Percentiles rank a stretch among this genome's conserved stretches.
Evolutionary conservation across 2,888 invertebrate species (phyloP).

Genomic region (Tupiocoris notatus): DNA sequence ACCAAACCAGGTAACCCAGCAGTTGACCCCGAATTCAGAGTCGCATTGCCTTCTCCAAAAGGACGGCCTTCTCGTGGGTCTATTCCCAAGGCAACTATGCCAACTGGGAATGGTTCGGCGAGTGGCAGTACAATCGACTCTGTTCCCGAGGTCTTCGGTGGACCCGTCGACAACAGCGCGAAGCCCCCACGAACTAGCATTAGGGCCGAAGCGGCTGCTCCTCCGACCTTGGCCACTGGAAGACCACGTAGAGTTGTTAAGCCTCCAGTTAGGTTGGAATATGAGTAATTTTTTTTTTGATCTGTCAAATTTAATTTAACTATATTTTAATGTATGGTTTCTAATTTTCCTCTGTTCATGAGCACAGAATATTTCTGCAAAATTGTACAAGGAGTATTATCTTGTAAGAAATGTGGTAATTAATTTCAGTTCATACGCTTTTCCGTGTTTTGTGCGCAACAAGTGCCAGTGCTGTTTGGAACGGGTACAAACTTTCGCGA

Average conservation of each 20-base stretch:
- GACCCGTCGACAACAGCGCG: not conserved
- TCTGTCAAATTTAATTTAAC: not conserved
- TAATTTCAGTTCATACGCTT: no score
- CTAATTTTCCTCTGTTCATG: not conserved
- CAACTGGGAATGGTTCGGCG: not conserved
- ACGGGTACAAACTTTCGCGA: no score
- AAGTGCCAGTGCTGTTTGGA: no score
- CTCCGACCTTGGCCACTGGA: not conserved
- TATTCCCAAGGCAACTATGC: not conserved
- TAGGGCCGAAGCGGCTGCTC: not conserved
- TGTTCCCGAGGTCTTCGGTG: not conserved
- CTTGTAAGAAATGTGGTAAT: no score
- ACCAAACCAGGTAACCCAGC: not conserved
- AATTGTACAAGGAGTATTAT: no score
- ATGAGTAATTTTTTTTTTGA: not conserved
- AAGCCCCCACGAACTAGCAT: not conserved
- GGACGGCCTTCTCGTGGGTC: not conserved
- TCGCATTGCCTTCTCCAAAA: not conserved
- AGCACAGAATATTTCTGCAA: no score
- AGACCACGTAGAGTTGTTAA: not conserved
- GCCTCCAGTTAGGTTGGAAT: not conserved
- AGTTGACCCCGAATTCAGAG: not conserved
- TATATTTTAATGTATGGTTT: not conserved
- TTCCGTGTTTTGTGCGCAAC: no score
- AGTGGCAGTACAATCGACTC: not conserved